phyloP scores from a whole-genome alignment of 2,113 vertebrate species.

The Antigone vipio region DNA sequence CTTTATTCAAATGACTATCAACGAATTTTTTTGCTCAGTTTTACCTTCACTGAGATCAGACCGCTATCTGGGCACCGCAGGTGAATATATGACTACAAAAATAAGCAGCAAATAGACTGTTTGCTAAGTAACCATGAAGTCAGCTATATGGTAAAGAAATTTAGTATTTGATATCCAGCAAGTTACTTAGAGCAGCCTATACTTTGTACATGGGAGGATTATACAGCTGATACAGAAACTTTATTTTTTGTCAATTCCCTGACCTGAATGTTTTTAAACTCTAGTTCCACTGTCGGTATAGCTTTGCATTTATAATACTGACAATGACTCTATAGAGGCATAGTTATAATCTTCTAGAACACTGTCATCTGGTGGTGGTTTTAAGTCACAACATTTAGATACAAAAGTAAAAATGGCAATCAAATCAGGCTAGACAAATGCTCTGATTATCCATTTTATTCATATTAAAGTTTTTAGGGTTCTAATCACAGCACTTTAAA shows the following conservation, averaged over 20 bases:
- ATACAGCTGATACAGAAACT: background rate
- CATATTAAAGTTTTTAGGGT: background rate
- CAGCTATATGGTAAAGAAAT: background rate
- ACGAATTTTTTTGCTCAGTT: background rate
- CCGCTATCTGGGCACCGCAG: background rate
- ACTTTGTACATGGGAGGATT: background rate
- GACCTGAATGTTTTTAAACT: background rate
- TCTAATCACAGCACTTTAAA: background rate
- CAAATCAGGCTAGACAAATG: background rate
- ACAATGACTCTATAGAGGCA: background rate
- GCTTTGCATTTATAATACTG: background rate
- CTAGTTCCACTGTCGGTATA: background rate
- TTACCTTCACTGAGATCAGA: background rate
- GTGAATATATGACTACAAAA: background rate
- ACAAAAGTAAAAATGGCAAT: background rate
- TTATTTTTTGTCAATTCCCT: background rate
- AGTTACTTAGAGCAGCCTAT: background rate
- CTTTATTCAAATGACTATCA: background rate
- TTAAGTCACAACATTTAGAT: background rate
- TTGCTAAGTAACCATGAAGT: background rate
- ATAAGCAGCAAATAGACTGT: background rate
- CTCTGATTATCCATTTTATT: background rate
- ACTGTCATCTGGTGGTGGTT: slow-evolving; percentile 30
- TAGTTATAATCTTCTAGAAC: background rate
- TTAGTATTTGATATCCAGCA: background rate